phyloP scores from a whole-genome alignment of 2,888 invertebrate genomes.

The Polietes domitor region DNA sequence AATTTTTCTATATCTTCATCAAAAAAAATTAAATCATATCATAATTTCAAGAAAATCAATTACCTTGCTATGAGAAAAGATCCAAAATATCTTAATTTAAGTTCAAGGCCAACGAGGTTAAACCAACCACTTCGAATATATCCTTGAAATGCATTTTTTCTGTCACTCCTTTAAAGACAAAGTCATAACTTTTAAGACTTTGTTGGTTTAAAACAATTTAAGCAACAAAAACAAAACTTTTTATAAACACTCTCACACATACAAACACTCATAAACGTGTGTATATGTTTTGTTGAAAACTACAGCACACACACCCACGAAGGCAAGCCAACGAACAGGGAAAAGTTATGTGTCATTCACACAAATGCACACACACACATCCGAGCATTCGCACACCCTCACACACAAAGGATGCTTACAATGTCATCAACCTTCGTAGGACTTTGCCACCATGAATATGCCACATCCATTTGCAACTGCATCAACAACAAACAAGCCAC shows the following conservation, averaged over 20 bases:
- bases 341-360: slow-evolving; percentile 14
- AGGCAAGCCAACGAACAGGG: neutral
- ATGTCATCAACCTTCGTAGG: slow-evolving; percentile 52
- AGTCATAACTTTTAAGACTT: neutral
- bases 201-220: neutral
- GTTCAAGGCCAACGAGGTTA: too few species aligned
- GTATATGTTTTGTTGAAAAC: neutral
- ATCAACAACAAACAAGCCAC: slow-evolving; percentile 22
- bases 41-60: too few species aligned
- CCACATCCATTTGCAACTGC: slow-evolving; percentile 10
- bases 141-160: too few species aligned
- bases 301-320: neutral
- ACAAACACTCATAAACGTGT: neutral
- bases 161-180: neutral
- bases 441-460: neutral
- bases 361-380: neutral
- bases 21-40: too few species aligned
- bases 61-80: too few species aligned
- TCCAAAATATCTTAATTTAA: too few species aligned
- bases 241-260: neutral
- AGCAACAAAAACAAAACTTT: neutral
- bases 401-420: slow-evolving; percentile 53
- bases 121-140: too few species aligned
- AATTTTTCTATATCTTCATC: too few species aligned
- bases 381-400: neutral